Base-by-base conservation (phyloP, 2,113 vertebrate species). In the Phocoena sinus region DNA sequence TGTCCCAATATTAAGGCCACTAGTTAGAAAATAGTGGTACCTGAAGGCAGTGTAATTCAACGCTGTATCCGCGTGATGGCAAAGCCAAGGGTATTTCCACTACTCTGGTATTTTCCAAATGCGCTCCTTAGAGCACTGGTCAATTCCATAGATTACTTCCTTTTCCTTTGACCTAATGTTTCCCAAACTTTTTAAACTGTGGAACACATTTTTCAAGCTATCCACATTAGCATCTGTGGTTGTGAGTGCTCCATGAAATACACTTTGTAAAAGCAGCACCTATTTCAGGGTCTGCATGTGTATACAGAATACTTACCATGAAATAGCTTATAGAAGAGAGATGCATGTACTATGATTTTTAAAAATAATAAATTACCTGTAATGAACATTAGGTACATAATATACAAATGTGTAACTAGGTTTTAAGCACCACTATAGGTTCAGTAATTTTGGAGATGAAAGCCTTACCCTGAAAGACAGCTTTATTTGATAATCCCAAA, bases 401-500 rank as follows among this genome's bases (percentile, higher is more conserved):
- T 86, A 92, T 1, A 58, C 25, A 94, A 86, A 3, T 76, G 4
- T 92, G 5, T n/a, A 89, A 83, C 23, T 73, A 81, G 33, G 18
- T 83, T 63, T 53, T 70, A 91, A 44, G 41, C n/a, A 68, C 33
- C 44, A 86, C 5, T 44, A 38, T 2, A 5, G 6, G 17, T 74
- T 89, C 36, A 93, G 10, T 63, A 76, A 87, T 81, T 97, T 73
- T 91, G 36, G 50, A 94, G 33, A 85, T 7, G 26, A 86, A 90
- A 98, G 70, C n/a, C 95, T 58, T 99, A 99, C 99, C 99, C 98
- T 99, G 99, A 99, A 99, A 99, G 92, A 99, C 98, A 95, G 99
- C 99, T 99, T 99, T 99, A 99, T 99, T 99, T 96, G 99, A 99
- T 95, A 99, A 99, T 38, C 99, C 99, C 96, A 99, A 98, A 68